phyloP scores from a whole-genome alignment of 2,113 vertebrate species.

The Eptesicus fuscus region DNA sequence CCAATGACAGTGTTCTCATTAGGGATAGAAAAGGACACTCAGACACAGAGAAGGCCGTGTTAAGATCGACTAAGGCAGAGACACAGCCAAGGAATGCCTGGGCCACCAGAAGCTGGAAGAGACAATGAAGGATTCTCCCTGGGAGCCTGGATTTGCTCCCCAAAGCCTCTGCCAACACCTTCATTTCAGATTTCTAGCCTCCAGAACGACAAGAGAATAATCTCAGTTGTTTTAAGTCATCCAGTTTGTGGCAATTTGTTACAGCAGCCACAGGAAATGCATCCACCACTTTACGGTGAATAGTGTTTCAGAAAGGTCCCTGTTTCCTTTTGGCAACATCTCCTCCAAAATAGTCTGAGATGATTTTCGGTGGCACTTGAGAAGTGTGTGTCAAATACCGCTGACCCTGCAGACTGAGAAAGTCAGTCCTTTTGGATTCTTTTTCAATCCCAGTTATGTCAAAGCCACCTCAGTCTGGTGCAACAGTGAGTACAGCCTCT shows the following conservation, averaged over 20 bases:
- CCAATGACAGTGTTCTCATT: not conserved
- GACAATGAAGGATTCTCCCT: not conserved
- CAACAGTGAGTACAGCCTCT: accelerated
- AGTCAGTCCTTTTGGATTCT: not conserved
- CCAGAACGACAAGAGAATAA: not conserved
- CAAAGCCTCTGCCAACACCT: not conserved
- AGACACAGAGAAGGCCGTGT: not conserved
- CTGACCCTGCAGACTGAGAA: not conserved
- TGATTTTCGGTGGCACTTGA: not conserved
- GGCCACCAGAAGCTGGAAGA: not conserved
- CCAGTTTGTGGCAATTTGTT: not conserved
- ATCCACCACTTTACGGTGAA: accelerated
- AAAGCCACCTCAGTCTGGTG: not conserved
- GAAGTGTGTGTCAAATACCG: not conserved
- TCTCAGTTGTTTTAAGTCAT: not conserved
- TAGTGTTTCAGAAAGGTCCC: not conserved
- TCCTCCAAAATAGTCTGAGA: not conserved
- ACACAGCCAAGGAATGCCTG: not conserved
- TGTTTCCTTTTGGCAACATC: not conserved
- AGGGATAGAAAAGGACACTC: not conserved
- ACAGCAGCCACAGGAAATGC: not conserved
- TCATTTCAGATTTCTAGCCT: not conserved
- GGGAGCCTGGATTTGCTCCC: not conserved
- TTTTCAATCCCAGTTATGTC: not conserved
- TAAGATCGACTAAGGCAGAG: not conserved